Evolutionary conservation across 1,140 invertebrate genomes (phyloP).

Genomic region (Protaetia brevitarsis): DNA sequence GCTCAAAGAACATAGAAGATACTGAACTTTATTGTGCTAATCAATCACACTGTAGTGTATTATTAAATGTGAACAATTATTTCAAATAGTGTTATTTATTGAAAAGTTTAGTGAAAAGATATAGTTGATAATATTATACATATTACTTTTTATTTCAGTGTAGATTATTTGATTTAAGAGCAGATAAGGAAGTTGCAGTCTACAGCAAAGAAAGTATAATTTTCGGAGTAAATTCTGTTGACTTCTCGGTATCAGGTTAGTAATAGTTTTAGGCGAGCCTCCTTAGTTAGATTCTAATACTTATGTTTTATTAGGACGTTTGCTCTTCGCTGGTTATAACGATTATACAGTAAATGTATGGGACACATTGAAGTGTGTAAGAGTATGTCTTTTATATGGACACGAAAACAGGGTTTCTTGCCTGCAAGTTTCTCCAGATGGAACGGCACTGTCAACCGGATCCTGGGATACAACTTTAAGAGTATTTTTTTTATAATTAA

Average conservation of each 20-base stretch:
- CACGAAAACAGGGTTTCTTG: conserved; percentile 98
- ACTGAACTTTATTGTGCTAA: too few species aligned
- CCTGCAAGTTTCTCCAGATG: conserved; percentile 94
- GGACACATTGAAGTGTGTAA: conserved; percentile 93
- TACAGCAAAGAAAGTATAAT: conserved; percentile 98
- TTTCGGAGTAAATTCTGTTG: conserved; percentile 97
- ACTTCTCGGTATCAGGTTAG: conserved; percentile 91
- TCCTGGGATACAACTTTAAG: conserved; percentile 97
- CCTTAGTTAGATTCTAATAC: conserved; percentile 11
- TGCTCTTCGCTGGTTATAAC: conserved; percentile 97
- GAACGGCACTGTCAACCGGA: conserved; percentile 94
- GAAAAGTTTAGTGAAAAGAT: too few species aligned
- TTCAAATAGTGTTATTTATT: too few species aligned
- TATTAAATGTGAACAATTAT: too few species aligned
- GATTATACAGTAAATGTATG: conserved; percentile 99
- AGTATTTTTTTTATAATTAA: conserved; percentile 53
- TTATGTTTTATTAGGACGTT: conserved; percentile 62
- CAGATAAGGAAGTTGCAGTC: conserved; percentile 95
- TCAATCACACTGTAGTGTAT: too few species aligned
- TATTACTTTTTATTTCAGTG: conserved; percentile 62
- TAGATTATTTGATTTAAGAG: conserved; percentile 94
- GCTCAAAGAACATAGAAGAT: too few species aligned
- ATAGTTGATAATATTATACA: conserved; percentile 7
- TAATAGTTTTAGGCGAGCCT: background rate
- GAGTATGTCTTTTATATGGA: conserved; percentile 90